These are phyloP conservation scores for Petrocephalus sullivani DNA, from an alignment of 2,797 vertebrate species.

Conservation along the genomic window DNA sequence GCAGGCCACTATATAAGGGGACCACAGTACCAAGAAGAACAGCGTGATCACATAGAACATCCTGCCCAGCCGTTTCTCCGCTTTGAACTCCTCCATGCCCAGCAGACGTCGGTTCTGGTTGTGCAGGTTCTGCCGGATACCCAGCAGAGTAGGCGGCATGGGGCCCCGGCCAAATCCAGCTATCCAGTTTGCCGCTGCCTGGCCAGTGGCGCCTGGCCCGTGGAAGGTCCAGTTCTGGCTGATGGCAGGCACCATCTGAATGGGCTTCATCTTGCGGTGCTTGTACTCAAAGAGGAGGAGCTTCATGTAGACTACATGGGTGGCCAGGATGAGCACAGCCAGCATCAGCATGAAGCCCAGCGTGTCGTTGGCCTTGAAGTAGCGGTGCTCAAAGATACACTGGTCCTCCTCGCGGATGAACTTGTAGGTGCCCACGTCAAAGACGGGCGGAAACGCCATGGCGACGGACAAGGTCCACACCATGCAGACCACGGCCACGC, in stretches of 20 bases:
- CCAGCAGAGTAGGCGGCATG: constrained; percentile 81
- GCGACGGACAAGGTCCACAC: constrained; percentile 83
- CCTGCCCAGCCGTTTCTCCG: constrained; percentile 78
- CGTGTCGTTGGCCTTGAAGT: constrained; percentile 86
- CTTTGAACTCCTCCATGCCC: constrained; percentile 82
- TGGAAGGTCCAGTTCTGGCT: constrained; percentile 91
- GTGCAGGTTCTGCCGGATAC: constrained; percentile 78
- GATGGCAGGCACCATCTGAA: constrained; percentile 82
- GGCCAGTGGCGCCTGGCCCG: constrained; percentile 80
- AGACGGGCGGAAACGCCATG: constrained; percentile 83
- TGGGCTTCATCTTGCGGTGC: constrained; percentile 86
- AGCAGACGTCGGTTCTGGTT: constrained; percentile 80
- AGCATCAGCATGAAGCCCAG: constrained; percentile 89
- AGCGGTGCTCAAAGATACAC: constrained; percentile 85
- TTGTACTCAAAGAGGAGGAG: constrained; percentile 81
- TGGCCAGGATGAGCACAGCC: constrained; percentile 79
- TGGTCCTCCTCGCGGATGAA: constrained; percentile 84
- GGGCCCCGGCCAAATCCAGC: constrained; percentile 81
- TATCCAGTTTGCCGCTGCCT: constrained; percentile 85
- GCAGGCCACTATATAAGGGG: constrained; percentile 81
- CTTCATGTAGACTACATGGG: constrained; percentile 83
- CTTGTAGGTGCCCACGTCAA: constrained; percentile 83
- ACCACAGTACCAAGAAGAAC: constrained; percentile 83
- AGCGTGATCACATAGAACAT: constrained; percentile 86
- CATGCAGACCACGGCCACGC: constrained; percentile 81